These are phyloP conservation scores for Drosophila murphyi DNA, from an alignment of 1,140 invertebrate genomes.

Conservation along the genomic window DNA sequence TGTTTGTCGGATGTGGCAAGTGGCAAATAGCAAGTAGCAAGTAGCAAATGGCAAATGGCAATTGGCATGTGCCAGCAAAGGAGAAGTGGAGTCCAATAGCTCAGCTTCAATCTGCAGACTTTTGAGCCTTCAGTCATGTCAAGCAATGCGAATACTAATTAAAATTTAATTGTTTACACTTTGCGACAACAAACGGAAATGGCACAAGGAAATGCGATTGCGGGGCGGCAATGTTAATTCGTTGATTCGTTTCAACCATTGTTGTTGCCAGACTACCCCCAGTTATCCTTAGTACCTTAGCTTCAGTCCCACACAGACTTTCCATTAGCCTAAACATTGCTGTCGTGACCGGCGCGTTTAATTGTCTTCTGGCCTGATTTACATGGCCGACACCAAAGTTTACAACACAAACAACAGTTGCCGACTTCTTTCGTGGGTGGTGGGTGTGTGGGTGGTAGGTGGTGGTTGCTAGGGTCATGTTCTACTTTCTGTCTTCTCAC, in stretches of 20 bases:
- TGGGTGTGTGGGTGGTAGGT: neutral
- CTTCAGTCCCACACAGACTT: neutral
- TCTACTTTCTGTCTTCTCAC: no score
- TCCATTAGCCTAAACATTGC: conserved; percentile 75
- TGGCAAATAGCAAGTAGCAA: conserved; percentile 29
- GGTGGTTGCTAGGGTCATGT: neutral
- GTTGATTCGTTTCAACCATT: neutral
- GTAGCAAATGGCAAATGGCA: conserved; percentile 13
- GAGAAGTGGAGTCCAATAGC: conserved; percentile 18
- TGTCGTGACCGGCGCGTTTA: conserved; percentile 74
- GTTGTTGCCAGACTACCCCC: neutral
- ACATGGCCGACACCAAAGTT: conserved; percentile 68
- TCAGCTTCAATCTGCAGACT: conserved; percentile 16
- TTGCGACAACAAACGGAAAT: conserved; percentile 71
- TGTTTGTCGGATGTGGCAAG: conserved; percentile 44
- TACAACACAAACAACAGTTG: conserved; percentile 57
- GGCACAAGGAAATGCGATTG: conserved; percentile 50
- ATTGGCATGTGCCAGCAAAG: conserved; percentile 17
- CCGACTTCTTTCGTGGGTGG: neutral
- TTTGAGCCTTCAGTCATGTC: conserved; percentile 45
- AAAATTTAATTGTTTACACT: conserved; percentile 83
- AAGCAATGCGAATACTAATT: conserved; percentile 77
- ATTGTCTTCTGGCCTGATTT: conserved; percentile 73
- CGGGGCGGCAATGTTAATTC: neutral
- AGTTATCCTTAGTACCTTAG: neutral